These are phyloP conservation scores for Mythimna loreyi DNA, from an alignment of 2,888 invertebrate genomes.

Conservation along the genomic window DNA sequence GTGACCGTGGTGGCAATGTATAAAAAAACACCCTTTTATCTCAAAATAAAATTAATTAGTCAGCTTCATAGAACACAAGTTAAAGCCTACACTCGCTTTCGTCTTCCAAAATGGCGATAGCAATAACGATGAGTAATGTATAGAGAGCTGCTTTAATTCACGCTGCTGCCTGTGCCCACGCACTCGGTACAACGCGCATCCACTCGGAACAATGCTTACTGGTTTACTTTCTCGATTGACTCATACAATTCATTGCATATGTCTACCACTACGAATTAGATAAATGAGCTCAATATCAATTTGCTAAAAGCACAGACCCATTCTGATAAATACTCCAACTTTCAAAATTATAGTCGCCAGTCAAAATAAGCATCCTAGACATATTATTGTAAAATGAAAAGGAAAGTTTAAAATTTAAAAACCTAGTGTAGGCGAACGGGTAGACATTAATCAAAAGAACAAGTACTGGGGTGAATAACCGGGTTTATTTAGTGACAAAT, in stretches of 20 bases:
- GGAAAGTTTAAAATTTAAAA: conserved; percentile 53
- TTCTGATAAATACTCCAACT: conserved; percentile 76
- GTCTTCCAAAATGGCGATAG: conserved; percentile 88
- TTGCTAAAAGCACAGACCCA: conserved; percentile 72
- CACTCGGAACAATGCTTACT: conserved; percentile 90
- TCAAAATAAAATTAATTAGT: conserved; percentile 73
- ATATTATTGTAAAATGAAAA: conserved; percentile 49
- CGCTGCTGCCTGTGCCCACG: conserved; percentile 87
- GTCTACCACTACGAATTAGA: conserved; percentile 86
- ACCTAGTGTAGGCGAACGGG: conserved; percentile 47
- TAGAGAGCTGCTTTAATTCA: conserved; percentile 90
- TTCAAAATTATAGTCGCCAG: conserved; percentile 68
- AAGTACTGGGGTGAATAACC: conserved; percentile 15
- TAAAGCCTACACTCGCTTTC: conserved; percentile 88
- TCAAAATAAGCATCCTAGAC: conserved; percentile 45
- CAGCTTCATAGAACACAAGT: conserved; percentile 67
- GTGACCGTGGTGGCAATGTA: conserved; percentile 75
- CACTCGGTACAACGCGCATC: conserved; percentile 86
- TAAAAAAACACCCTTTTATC: conserved; percentile 76
- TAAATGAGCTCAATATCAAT: conserved; percentile 83
- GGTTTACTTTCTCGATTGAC: conserved; percentile 91
- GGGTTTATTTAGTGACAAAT: conserved; percentile 57
- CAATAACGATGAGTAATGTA: conserved; percentile 90
- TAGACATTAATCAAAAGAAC: conserved; percentile 44
- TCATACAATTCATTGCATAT: conserved; percentile 88